Evolutionary conservation across 2,797 vertebrate species (phyloP).

Genomic region (Erpetoichthys calabaricus): DNA sequence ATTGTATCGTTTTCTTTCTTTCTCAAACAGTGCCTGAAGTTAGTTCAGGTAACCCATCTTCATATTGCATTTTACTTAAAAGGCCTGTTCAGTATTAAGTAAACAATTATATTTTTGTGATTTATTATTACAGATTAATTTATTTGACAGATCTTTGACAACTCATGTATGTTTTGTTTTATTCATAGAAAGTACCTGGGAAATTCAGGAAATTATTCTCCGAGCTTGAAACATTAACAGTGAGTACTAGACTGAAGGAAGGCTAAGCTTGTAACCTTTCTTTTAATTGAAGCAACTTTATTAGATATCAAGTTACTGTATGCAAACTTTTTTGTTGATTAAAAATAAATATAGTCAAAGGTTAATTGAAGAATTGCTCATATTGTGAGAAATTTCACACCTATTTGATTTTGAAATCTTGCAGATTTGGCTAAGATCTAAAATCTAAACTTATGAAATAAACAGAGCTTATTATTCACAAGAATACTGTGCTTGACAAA

Average conservation of each 20-base stretch:
- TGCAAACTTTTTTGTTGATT: no score
- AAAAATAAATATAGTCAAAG: no score
- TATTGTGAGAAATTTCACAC: no score
- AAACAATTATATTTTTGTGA: not conserved
- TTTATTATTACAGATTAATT: conserved; percentile 8
- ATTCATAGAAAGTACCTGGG: conserved; percentile 84
- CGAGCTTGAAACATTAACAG: conserved; percentile 86
- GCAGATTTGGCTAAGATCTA: no score
- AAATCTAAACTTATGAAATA: no score
- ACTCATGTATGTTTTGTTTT: conserved; percentile 7
- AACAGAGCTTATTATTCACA: no score
- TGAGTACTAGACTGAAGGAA: conserved; percentile 43
- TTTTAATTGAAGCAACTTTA: not conserved
- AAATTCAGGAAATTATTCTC: conserved; percentile 95
- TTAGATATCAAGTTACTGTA: no score
- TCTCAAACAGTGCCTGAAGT: not conserved
- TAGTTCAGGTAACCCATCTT: conserved; percentile 22
- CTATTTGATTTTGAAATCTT: no score
- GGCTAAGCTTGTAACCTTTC: not conserved
- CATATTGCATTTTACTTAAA: conserved; percentile 12
- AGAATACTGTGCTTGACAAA: no score
- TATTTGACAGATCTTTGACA: not conserved
- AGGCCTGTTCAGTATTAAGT: conserved; percentile 19
- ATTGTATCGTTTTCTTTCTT: no score
- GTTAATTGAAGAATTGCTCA: no score